phyloP scores from a whole-genome alignment of 1,140 invertebrate species.

The Hyposmocoma kahamanoa region DNA sequence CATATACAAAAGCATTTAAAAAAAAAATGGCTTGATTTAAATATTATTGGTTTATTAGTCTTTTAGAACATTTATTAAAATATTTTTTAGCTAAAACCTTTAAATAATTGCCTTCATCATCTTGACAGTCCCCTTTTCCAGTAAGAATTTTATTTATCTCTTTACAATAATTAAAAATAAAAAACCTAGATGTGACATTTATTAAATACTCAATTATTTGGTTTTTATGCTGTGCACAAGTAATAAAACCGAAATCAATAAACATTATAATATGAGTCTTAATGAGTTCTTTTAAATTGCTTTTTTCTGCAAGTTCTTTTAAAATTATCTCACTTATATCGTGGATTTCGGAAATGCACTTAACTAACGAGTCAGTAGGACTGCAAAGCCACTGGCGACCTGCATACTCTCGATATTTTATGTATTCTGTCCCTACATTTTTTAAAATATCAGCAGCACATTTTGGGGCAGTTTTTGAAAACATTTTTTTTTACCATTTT shows the following conservation, averaged over 20 bases:
- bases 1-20: too few relatives aligned
- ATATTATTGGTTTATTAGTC: too few relatives aligned
- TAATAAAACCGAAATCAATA: conserved; percentile 15
- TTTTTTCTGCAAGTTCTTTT: conserved; percentile 11
- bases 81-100: too few relatives aligned
- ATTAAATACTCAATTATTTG: conserved; percentile 17
- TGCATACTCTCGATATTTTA: conserved; percentile 17
- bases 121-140: neutral
- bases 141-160: conserved; percentile 20
- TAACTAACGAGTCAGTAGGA: conserved; percentile 13
- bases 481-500: conserved; percentile 15
- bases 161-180: conserved; percentile 18
- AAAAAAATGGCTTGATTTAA: too few relatives aligned
- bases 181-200: conserved; percentile 11
- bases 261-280: conserved; percentile 14
- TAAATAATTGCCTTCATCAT: too few relatives aligned
- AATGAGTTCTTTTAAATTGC: conserved; percentile 13
- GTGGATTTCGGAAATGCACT: conserved; percentile 13
- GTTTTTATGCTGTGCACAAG: conserved; percentile 17
- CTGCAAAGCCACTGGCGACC: conserved; percentile 17
- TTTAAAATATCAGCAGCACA: conserved; percentile 15
- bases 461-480: conserved; percentile 15
- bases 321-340: conserved; percentile 14
- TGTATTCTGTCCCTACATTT: conserved; percentile 5
- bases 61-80: too few relatives aligned